Conservation (phyloP, 92 coral and sea anemone genomes). For the Paramuricea clavata region DNA sequence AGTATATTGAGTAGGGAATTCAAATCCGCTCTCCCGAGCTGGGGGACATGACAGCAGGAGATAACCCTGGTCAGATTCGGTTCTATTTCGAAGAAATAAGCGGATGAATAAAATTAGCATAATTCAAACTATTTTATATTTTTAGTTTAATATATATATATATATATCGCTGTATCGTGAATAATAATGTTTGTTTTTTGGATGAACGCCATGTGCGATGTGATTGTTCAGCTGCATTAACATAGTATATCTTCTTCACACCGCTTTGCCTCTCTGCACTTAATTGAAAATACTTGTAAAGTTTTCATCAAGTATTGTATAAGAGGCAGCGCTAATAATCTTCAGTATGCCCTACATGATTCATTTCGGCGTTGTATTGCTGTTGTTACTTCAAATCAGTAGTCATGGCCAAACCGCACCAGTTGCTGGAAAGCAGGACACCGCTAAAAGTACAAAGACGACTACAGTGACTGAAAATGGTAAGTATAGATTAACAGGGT, state of each 20-base stretch:
- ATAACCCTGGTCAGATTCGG: too few relatives aligned
- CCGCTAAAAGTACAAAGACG: background rate
- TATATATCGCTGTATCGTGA: background rate
- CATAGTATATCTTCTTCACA: constrained; percentile 10
- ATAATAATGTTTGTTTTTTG: constrained; percentile 24
- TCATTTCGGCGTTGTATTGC: background rate
- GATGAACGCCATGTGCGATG: background rate
- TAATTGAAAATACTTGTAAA: constrained; percentile 3
- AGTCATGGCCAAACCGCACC: constrained; percentile 20
- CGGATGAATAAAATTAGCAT: too few relatives aligned
- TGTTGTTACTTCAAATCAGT: constrained; percentile 1
- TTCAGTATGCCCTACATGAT: background rate
- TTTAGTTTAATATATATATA: background rate
- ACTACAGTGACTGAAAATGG: constrained; percentile 14
- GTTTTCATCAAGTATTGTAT: background rate
- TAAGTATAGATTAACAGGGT: background rate
- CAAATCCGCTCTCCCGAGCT: too few relatives aligned
- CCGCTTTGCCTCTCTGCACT: background rate
- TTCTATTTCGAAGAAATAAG: too few relatives aligned
- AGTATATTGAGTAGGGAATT: too few relatives aligned
- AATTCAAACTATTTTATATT: background rate
- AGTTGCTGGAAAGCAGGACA: background rate
- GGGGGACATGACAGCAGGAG: too few relatives aligned
- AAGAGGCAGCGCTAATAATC: background rate
- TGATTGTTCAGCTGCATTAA: constrained; percentile 41